Base-by-base conservation (phyloP, 2,888 invertebrate genomes). In the Atethmia centrago region DNA sequence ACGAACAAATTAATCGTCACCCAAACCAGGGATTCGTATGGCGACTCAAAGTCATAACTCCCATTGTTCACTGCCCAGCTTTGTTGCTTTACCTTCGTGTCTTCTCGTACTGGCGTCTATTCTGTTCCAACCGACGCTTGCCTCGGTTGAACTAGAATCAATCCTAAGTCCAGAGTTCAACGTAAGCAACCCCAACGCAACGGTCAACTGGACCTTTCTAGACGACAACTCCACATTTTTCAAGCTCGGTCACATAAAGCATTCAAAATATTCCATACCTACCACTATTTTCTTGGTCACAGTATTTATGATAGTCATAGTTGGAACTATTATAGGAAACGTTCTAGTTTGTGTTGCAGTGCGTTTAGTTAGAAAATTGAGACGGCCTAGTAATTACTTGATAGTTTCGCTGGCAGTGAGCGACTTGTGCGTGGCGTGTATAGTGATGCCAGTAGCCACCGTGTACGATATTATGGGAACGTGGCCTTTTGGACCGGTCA, bases 401-500 rank as follows among this genome's bases (percentile, higher is more conserved):
- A 97, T 99, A 71, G 99, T 99, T 62, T 99, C 99, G 61, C 96
- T 99, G 90, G 99, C 99, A 77, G 98, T 99, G 80, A 99, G 99
- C 86, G 99, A 99, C 94, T 97, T 99, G 83, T 98, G 99, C 93
- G 99, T 99, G 71, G 99, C 99, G 5, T 97, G 98, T 64, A 97
- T 99, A 88, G 99, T 99, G 78, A 99, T 99, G 99, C 99, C 99
- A 12, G 98, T 99, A 96, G 99, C 99, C 8, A 97, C 99, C 92
- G 97, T 99, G 51, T 99, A 99, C 93, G 99, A 99, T 94, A 97
- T 99, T 79, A 97, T 98, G 88, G 99, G 99, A 77, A 97, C 97
- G 88, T 99, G 99, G 99, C 98, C 98, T 87, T 99, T 99, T 90
- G 99, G 99, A 67, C 97, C 98, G 40, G 97, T 98, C 80, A 98